A percentile compares a stretch with the other conserved stretches of the same genome.
Conservation (phyloP, 1,140 invertebrate species). For the Halictus rubicundus region DNA sequence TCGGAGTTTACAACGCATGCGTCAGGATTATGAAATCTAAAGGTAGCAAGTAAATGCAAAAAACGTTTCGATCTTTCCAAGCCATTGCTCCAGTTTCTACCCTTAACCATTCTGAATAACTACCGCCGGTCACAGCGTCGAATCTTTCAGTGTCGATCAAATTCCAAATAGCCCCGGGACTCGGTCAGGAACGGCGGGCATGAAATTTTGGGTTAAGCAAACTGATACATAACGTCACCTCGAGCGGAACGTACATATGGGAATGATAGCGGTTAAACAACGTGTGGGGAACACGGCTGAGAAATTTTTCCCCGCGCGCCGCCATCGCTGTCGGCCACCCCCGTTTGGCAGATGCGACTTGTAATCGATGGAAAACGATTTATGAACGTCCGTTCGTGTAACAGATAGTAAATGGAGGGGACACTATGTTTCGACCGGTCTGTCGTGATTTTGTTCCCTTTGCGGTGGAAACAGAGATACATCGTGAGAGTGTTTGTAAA, state of each 20-base stretch:
- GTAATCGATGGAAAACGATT: constrained; percentile 21
- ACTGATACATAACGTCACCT: constrained; percentile 20
- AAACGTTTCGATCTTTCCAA: no score
- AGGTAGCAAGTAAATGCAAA: no score
- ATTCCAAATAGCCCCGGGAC: constrained; percentile 25
- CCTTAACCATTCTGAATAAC: background rate
- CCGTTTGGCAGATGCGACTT: background rate
- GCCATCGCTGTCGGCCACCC: background rate
- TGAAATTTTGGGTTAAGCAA: constrained; percentile 1
- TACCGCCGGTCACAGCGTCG: background rate
- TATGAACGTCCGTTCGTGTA: constrained; percentile 10
- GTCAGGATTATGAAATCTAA: no score
- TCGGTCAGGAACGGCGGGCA: constrained; percentile 21
- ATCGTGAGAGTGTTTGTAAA: no score
- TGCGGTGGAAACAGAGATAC: background rate
- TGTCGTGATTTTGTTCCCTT: background rate
- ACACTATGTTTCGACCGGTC: background rate
- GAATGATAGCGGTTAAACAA: constrained; percentile 8
- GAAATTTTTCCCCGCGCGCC: constrained; percentile 2
- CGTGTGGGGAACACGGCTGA: constrained; percentile 15
- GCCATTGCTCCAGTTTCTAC: no score
- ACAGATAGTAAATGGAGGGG: background rate
- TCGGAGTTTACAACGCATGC: no score
- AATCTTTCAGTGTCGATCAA: constrained; percentile 43
- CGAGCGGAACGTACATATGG: constrained; percentile 6